Base-by-base conservation (phyloP, 2,113 vertebrate species). In the Polypterus bichir region DNA sequence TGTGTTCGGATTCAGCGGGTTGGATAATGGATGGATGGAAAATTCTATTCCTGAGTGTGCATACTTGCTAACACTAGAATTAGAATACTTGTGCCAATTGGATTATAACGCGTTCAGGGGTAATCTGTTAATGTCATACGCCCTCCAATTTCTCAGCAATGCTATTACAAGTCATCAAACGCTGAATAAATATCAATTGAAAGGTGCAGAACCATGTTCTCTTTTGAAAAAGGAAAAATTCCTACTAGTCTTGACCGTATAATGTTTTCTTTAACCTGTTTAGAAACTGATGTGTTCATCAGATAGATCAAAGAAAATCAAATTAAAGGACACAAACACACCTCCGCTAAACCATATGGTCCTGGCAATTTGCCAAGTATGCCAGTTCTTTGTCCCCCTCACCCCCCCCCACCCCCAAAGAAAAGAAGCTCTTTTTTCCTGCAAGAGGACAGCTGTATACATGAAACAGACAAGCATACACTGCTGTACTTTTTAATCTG, bases 401-500 rank as follows among this genome's bases (percentile, higher is more conserved):
- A 77, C 83, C 81, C 84, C 78, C 77, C n/a, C 3, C 3, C 27
- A 27, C 27, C 27, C 27, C 27, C 27, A 27, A 27, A 27, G 27
- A 52, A 79, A 79, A 73, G 73, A 53, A 67, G 74, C 75, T 71
- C 74, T 73, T 70, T 73, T 70, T 73, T 66, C 62, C 73, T 77
- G 64, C 7, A 76, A 79, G 49, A 76, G 80, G 81, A 79, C 84
- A 86, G 81, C 82, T 85, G 84, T 79, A 77, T 71, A 72, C 71
- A 71, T 70, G 67, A 81, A 81, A 81, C 82, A 82, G 82, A 86
- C 80, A 83, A 78, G 81, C 81, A 85, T 75, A 75, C 75, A 77
- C 71, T 61, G 69, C 68, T 73, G 46, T 74, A 79, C 85, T 82
- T 79, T 84, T 82, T 83, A 79, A 85, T 83, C 79, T 81, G 74